Evolutionary conservation across 2,113 vertebrate species (phyloP), one percentile per base, ranked within the genome.

Genomic region (Epinephelus moara): DNA sequence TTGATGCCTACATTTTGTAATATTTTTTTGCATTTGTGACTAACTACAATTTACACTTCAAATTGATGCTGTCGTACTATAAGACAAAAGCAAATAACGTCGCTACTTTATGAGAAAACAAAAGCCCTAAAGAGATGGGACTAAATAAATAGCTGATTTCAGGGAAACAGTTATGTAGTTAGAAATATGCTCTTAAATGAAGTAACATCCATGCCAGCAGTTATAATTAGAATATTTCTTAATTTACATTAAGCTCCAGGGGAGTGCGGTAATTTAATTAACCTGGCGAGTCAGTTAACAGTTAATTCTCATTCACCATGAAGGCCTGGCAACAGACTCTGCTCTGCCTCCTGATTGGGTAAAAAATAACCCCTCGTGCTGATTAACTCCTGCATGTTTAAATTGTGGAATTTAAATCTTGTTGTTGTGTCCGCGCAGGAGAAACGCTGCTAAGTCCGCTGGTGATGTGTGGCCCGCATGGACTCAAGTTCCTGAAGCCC

Each of bases 401-500:
- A 50, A 64, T 75, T n/a, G 56, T 75, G 53, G 57, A 85, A 59
- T 82, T 61, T 25, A 75, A 84, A 61, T 80, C 47, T 60, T 72
- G 55, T 67, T 40, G 63, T 45, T 92, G 50, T 92, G 11, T 89
- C 60, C 55, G 13, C 81, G 0, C 37, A 99, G 98, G 98, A 85
- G 98, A 99, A 95, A 99, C 98, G 1, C 96, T 99, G 87, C 97
- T 99, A 72, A 99, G 98, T 95, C 98, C 98, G 2, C 92, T 99
- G 93, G 98, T 99, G 91, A 99, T 99, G 98, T 99, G 98, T 68
- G 98, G 98, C 88, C 98, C 98, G 87, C 98, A 99, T 61, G 98
- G 98, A 95, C 96, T 99, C 80, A 99, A 99, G 96, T 99, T 99
- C 96, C 96, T 97, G 97, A 99, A 99, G 95, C 98, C 98, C 0